Evolutionary conservation across 1,140 invertebrate species (phyloP), one percentile per base, ranked within the genome.

Genomic region (Yoshiicerus persimilis): DNA sequence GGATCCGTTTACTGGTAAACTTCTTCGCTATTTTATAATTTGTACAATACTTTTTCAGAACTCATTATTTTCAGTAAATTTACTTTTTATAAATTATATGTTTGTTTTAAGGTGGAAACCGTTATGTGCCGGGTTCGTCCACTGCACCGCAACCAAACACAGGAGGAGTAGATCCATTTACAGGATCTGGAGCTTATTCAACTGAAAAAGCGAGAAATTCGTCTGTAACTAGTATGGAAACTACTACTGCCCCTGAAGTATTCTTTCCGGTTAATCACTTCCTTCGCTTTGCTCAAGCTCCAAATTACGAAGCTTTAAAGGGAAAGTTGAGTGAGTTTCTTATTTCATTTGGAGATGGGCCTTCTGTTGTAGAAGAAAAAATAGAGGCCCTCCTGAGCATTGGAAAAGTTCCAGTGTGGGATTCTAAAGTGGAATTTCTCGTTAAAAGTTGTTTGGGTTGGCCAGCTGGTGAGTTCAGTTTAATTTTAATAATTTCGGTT

Each of bases 1-100:
- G 88, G 96, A 97, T 94, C 96, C 96, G 10, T 97, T 97, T 91
- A 97, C 96, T 10, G 93, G 92, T 92, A 91, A 89, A 0, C 87
- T 83, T 23, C 11, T 70, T n/a, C n/a, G n/a, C 27, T 13, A 30
- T 13, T 70, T 70, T 0, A 70, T 9, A 1, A 4, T 91, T 91
- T 87, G 38, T 77, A n/a, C n/a, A 34, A 90, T 90, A 32, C 83
- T 77, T 70, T n/a, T n/a, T n/a, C n/a, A 39, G 64, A n/a, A 88
- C 27, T 85, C 88, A 11, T 87, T 85, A 80, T 86, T 70, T n/a
- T n/a, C n/a, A n/a, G n/a, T n/a, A n/a, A n/a, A n/a, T n/a, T n/a
- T n/a, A n/a, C 23, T 70, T 20, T 86, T 75, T 83, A 41, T 62
- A 80, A 89, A 34, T 75, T 75, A 20, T 34, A 34, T 36, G 4